Conservation (phyloP, 2,797 vertebrate species). For the Tragelaphus eurycerus region DNA sequence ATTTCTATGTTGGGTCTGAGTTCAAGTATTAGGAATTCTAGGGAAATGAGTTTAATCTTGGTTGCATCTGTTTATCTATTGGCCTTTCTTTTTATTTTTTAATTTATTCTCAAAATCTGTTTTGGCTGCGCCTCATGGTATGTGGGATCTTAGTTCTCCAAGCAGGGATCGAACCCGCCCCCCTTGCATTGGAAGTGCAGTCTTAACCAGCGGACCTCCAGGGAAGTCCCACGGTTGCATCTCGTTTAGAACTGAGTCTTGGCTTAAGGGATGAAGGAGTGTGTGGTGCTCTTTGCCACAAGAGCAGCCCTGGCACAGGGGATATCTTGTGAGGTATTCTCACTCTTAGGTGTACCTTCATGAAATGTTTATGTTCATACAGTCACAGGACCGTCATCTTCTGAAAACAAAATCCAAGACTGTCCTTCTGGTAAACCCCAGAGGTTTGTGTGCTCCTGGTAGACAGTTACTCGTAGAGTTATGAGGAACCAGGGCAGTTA, state of each 20-base stretch:
- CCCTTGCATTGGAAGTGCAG: neutral
- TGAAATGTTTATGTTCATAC: neutral
- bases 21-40: neutral
- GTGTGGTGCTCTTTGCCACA: neutral
- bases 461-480: neutral
- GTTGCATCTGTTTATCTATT: neutral
- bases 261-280: neutral
- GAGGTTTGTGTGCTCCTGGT: too few relatives aligned
- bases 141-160: neutral
- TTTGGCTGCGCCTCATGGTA: accelerated
- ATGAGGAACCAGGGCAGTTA: neutral
- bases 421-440: neutral
- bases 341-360: neutral
- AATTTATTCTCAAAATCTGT: neutral
- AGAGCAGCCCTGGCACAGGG: neutral
- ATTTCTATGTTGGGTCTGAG: neutral
- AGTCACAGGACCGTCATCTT: neutral
- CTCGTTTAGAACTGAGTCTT: neutral
- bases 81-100: neutral
- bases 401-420: neutral
- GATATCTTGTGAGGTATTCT: neutral
- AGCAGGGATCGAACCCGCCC: neutral
- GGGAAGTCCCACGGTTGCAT: neutral
- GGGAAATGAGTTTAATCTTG: neutral
- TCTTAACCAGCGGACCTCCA: neutral